Base-by-base conservation (phyloP, 2,888 invertebrate species). In the Conomelus anceps region DNA sequence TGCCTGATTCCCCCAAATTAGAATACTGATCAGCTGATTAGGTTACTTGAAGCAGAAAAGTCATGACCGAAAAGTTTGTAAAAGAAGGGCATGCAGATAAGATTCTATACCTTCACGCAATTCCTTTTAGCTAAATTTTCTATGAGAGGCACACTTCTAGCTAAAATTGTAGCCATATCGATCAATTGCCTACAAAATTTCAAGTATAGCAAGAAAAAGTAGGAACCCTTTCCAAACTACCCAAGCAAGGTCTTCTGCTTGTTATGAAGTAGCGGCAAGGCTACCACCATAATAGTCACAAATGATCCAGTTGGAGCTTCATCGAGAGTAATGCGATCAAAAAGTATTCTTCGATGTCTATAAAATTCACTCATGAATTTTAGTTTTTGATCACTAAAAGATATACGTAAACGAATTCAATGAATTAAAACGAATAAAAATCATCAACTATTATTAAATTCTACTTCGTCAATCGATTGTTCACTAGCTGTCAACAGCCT, bases 81-180 rank as follows among this genome's bases (percentile, higher is more conserved):
- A 22, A 86, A 22, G 22, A 22, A 7, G 22, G 29, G 22, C 11
- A 86, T 1, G 3, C 23, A 90, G 20, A 84, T 29, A 13, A 84
- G 22, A 88, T 63, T 90, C 89, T 92, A 93, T 93, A 97, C 97
- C 96, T 97, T 97, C 91, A 95, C 93, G 91, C 96, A 95, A 94
- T 95, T 95, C 93, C 95, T 96, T 91, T 96, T 94, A 92, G 95
- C 94, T 91, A 96, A 93, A 93, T 95, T 95, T 94, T 97, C 97
- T 90, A 95, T 95, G 92, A 97, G 94, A 93, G 95, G 94, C 92
- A 96, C 94, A 92, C 96, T 95, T 93, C 97, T 96, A 93, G 96
- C 95, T 93, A 97, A 95, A 94, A 97, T 95, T 92, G 96, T 96
- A 94, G 97, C 97, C 97, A 97, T 97, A 94, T 95, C 95, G 84